These are phyloP conservation scores for Drosophila repletoides DNA, from an alignment of 1,140 invertebrate genomes.

Conservation along the genomic window DNA sequence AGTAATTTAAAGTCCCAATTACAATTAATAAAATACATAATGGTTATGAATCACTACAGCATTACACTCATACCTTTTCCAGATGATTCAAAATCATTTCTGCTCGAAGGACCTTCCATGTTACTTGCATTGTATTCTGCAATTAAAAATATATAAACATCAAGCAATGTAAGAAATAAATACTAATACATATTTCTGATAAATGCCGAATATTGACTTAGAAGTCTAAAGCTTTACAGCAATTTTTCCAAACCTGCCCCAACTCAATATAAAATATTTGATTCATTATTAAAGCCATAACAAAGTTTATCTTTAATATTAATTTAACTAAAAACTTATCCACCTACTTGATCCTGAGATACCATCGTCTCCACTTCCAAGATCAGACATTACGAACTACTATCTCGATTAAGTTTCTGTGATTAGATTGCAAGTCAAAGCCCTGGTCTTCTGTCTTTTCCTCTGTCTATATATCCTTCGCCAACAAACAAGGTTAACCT, in stretches of 20 bases:
- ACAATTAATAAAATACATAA: background rate
- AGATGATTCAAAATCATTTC: conserved; percentile 71
- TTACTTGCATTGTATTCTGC: conserved; percentile 72
- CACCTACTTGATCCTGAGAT: conserved; percentile 88
- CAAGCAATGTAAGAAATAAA: too few species aligned
- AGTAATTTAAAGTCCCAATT: background rate
- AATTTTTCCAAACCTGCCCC: too few species aligned
- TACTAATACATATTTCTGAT: too few species aligned
- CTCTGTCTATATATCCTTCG: background rate
- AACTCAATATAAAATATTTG: too few species aligned
- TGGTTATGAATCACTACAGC: background rate
- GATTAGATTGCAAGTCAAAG: background rate
- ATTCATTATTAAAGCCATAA: too few species aligned
- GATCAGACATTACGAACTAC: conserved; percentile 86
- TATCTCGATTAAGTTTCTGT: background rate
- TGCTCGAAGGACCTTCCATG: conserved; percentile 63
- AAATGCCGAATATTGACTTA: too few species aligned
- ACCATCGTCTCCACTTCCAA: conserved; percentile 88
- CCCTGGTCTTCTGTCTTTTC: background rate
- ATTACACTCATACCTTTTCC: conserved; percentile 63
- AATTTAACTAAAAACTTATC: too few species aligned
- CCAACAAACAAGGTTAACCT: conserved; percentile 9
- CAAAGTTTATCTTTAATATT: too few species aligned
- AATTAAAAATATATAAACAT: conserved; percentile 9
- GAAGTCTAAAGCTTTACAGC: too few species aligned